Percentiles rank a stretch among this genome's conserved stretches.
Evolutionary conservation across 1,140 invertebrate species (phyloP).

Genomic region (Hyles vespertilio): DNA sequence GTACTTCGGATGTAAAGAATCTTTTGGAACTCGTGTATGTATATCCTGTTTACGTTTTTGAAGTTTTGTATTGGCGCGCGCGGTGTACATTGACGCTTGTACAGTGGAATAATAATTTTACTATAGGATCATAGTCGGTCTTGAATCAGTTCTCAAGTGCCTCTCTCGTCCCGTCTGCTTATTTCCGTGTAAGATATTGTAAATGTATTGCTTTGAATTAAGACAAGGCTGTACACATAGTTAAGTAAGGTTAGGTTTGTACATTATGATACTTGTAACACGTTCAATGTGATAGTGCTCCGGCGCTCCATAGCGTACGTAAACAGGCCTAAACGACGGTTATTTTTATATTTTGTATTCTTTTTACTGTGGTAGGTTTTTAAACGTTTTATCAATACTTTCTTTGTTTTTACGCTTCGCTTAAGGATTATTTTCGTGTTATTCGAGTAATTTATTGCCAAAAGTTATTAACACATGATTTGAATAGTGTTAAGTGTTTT

Average conservation of each 20-base stretch:
- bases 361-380: conserved; percentile 47
- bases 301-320: conserved; percentile 6
- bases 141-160: conserved; percentile 65
- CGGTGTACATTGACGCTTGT: conserved; percentile 35
- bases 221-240: conserved; percentile 59
- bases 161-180: conserved; percentile 62
- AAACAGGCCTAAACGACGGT: conserved; percentile 47
- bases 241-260: conserved; percentile 15
- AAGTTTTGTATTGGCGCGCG: conserved; percentile 27
- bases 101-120: conserved; percentile 49
- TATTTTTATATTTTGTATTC: conserved; percentile 61
- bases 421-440: conserved; percentile 64
- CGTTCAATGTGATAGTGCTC: conserved; percentile 50
- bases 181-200: conserved; percentile 68
- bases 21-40: conserved; percentile 49
- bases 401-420: conserved; percentile 49
- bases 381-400: conserved; percentile 38
- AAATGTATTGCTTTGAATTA: conserved; percentile 58
- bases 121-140: conserved; percentile 39
- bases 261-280: not conserved
- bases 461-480: conserved; percentile 66
- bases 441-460: conserved; percentile 73
- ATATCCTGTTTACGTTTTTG: conserved; percentile 49
- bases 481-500: conserved; percentile 39
- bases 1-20: conserved; percentile 47